Base-by-base conservation (phyloP, 2,113 vertebrate species). In the Bubalus kerabau region DNA sequence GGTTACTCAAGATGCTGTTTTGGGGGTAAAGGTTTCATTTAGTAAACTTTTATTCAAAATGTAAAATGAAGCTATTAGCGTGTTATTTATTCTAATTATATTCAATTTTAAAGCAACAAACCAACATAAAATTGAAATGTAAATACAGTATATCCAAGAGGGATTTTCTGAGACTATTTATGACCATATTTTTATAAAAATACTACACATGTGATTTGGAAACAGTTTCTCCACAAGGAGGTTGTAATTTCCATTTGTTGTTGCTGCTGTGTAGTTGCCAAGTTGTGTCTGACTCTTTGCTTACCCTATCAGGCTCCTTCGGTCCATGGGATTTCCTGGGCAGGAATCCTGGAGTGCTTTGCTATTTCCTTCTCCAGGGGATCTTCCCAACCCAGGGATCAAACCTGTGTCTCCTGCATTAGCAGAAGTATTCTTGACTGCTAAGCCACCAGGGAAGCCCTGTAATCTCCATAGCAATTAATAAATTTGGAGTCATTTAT, bases 21-120 rank as follows among this genome's bases (percentile, higher is more conserved):
- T 50, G 50, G 32, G 28, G n/a, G 15, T 91, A 93, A 93, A 91
- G 19, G 52, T 56, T 92, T 97, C 94, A 80, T 84, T 90, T 82
- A 86, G 28, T 59, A 89, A 92, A 48, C 48, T 93, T 43, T 90
- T 4, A 95, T 57, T 96, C 54, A 94, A 90, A 97, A 90, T 36
- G 64, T 85, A 92, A 96, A 60, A 94, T 84, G 32, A 95, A 95
- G 54, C 28, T 48, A 91, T 74, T 78, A 90, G 56, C 40, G 1
- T 60, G 30, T 74, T 97, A 96, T 92, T 90, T 97, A 92, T 95
- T 94, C 60, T 92, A 95, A 89, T 93, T 89, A 80, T n/a, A 97
- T 59, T 97, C 62, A 40, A 52, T 81, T 91, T 93, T 78, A 93
- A 92, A 92, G 46, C 80, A 94, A 89, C n/a, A 97, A 95, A 87